These are phyloP conservation scores for Rhynchonycteris naso DNA, from an alignment of 2,797 vertebrate genomes.

Conservation along the genomic window DNA sequence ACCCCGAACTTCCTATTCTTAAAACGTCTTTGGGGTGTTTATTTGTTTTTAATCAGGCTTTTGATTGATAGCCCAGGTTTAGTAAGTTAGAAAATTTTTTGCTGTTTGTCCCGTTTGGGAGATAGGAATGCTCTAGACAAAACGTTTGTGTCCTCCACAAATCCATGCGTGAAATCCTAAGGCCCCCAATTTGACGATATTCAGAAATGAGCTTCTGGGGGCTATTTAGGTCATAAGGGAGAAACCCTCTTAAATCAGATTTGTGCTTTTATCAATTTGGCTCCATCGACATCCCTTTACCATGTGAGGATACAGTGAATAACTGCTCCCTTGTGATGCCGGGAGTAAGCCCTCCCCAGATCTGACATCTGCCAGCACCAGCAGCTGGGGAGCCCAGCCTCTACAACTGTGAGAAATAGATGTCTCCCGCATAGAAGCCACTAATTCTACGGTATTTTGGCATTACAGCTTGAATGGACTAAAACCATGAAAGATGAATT, in stretches of 20 bases:
- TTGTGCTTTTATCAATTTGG: not conserved
- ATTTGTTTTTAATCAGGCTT: not conserved
- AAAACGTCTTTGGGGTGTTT: not conserved
- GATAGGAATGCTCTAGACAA: not conserved
- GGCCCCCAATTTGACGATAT: not conserved
- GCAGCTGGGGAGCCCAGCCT: not conserved
- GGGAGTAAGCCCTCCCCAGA: not conserved
- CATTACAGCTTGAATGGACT: not conserved
- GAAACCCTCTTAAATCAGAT: not conserved
- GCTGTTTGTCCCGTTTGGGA: not conserved
- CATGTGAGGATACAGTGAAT: no score
- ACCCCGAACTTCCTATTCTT: not conserved
- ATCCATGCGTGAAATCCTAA: not conserved
- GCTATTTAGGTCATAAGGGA: not conserved
- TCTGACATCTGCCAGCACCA: no score
- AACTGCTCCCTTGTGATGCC: not conserved
- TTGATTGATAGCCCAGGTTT: not conserved
- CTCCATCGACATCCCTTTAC: not conserved
- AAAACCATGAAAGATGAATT: not conserved
- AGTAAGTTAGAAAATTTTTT: not conserved
- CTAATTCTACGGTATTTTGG: not conserved
- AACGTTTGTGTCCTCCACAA: not conserved
- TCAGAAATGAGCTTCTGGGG: not conserved
- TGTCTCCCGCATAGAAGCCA: not conserved
- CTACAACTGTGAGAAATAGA: not conserved